Evolutionary conservation across 1,140 invertebrate species (phyloP).

Genomic region (Semibalanus balanoides): DNA sequence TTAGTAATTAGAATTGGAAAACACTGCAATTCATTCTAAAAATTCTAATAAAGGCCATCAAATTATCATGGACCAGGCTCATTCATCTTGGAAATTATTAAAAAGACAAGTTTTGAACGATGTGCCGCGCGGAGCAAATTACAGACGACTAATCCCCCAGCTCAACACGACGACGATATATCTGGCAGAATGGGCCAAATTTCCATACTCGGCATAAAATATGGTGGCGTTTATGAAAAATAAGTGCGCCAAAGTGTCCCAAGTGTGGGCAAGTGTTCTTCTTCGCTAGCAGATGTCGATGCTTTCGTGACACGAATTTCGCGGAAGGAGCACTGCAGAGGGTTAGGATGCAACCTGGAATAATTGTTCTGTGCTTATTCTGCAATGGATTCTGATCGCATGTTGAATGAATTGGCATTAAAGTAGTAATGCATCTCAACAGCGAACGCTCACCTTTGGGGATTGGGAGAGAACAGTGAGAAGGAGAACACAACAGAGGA

Average conservation of each 20-base stretch:
- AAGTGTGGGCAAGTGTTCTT: background rate
- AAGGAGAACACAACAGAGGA: too few species aligned
- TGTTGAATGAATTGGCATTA: too few species aligned
- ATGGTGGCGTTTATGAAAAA: background rate
- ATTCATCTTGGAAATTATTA: background rate
- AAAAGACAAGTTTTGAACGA: conserved; percentile 2
- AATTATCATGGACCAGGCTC: background rate
- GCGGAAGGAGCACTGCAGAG: background rate
- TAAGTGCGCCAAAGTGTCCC: background rate
- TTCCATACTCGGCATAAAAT: background rate
- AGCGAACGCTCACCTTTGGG: too few species aligned
- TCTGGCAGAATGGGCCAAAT: background rate
- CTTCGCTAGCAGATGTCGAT: background rate
- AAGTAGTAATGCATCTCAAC: too few species aligned
- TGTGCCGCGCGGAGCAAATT: background rate
- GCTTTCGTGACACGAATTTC: background rate
- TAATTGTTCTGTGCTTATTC: too few species aligned
- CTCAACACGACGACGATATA: background rate
- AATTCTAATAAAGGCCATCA: background rate
- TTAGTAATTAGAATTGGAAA: background rate
- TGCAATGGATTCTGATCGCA: too few species aligned
- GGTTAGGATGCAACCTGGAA: too few species aligned
- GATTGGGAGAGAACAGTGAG: too few species aligned
- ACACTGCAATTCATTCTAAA: conserved; percentile 2
- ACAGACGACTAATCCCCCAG: background rate